Base-by-base conservation (phyloP, 1,140 invertebrate genomes). In the Venustaconcha ellipsiformis region DNA sequence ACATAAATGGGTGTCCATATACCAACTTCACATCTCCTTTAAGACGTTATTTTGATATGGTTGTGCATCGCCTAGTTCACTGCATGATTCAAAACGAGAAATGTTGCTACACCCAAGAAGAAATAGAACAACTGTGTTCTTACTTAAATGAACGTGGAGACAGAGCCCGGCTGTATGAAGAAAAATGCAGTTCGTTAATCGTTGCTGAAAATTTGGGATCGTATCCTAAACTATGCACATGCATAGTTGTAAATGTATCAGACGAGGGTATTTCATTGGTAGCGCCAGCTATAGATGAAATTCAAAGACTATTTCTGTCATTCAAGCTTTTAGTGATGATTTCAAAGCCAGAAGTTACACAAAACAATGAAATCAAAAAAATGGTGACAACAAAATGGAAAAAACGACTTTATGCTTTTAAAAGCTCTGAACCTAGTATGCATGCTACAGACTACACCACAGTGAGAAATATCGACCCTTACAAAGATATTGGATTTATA, bases 21-120 rank as follows among this genome's bases (percentile, higher is more conserved):
- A 76, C 74, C 17, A 62, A 97, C 90, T 98, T 98, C 85, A 98
- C 96, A 14, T 97, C 95, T 55, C 97, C 97, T 0, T 97, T 98
- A 79, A 90, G 96, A 83, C 92, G 96, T 67, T 98, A 97, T 91
- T 92, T 96, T 1, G 96, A 98, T 90, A 92, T 97, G 55, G 92
- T 98, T 84, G 96, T 97, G 18, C 97, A 98, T 88, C 92, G 95
- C 86, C 92, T 92, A 75, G 89, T 90, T n/a, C 87, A 84, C 13
- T 89, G 95, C 17, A 93, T 94, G 26, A 93, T 97, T 68, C 94
- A 72, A 57, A 20, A 56, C 8, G 67, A 62, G n/a, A 68, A 37
- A 4, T 70, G 65, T 70, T 78, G 78, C 15, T 83, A 82, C 56
- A 76, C 55, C n/a, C 67, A 76, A 57, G 60, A 72, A 23, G 82